Evolutionary conservation across 2,888 invertebrate genomes (phyloP).

Genomic region (Netelia inedita): DNA sequence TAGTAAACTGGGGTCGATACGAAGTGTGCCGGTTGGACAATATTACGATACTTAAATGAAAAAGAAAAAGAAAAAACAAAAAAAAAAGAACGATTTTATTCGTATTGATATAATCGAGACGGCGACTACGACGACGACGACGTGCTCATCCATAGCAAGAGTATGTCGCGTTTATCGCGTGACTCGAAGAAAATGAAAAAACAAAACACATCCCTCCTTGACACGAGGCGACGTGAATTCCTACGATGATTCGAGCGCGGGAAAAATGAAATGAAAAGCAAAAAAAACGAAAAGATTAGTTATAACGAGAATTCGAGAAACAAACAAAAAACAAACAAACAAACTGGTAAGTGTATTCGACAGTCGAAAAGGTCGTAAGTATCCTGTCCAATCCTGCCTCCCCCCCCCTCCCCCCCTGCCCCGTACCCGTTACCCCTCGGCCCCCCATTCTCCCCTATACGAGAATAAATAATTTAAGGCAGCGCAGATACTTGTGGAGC

Average conservation of each 20-base stretch:
- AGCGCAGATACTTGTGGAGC: slow-evolving; percentile 81
- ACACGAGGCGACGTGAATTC: slow-evolving; percentile 52
- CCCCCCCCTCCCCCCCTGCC: not conserved
- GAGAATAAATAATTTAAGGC: slow-evolving; percentile 75
- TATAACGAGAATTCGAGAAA: slow-evolving; percentile 24
- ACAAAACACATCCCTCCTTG: slow-evolving; percentile 25
- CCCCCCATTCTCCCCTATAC: slow-evolving; percentile 2
- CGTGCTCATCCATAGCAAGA: slow-evolving; percentile 66
- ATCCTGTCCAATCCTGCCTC: slow-evolving; percentile 68
- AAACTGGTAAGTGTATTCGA: slow-evolving; percentile 71
- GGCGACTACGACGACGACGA: slow-evolving; percentile 48
- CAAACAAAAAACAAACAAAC: slow-evolving; percentile 39
- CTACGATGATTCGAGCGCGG: slow-evolving; percentile 28
- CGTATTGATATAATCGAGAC: slow-evolving; percentile 48
- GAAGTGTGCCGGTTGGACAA: slow-evolving; percentile 64
- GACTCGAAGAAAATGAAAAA: slow-evolving; percentile 41
- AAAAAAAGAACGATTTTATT: slow-evolving; percentile 56
- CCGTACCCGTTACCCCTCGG: slow-evolving; percentile 7
- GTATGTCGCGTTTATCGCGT: slow-evolving; percentile 55
- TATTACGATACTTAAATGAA: slow-evolving; percentile 68
- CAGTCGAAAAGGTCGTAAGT: slow-evolving; percentile 68
- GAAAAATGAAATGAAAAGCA: slow-evolving; percentile 40
- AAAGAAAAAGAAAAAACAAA: not conserved
- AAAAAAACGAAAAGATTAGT: slow-evolving; percentile 37
- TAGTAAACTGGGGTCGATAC: slow-evolving; percentile 40